phyloP scores from a whole-genome alignment of 2,797 vertebrate species.

The Rhabdophis nuchalis region DNA sequence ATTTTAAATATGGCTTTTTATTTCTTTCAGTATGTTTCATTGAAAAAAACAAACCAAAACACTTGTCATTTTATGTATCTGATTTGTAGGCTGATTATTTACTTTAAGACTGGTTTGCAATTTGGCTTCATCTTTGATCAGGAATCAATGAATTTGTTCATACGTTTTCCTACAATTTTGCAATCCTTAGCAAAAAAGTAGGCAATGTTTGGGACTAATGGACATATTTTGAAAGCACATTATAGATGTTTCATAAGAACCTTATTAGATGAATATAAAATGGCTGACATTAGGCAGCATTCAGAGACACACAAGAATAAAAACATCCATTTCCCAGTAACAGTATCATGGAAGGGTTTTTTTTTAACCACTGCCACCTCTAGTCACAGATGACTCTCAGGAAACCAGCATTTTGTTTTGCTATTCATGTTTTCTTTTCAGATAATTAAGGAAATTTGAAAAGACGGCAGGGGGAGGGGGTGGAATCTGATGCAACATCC shows the following conservation, averaged over 20 bases:
- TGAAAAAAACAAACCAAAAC: background rate
- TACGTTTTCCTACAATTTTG: background rate
- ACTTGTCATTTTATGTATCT: background rate
- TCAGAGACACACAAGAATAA: background rate
- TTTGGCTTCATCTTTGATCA: background rate
- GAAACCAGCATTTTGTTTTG: background rate
- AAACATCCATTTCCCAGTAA: background rate
- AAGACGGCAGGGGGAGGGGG: background rate
- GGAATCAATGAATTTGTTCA: background rate
- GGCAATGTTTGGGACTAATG: background rate
- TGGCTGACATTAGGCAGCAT: background rate
- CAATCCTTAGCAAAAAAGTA: background rate
- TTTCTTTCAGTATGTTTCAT: background rate
- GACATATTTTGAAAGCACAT: background rate
- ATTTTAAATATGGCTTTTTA: background rate
- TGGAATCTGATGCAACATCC: background rate
- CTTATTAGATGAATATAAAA: background rate
- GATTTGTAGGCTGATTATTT: background rate
- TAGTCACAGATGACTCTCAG: background rate
- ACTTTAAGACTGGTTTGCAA: background rate
- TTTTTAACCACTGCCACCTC: background rate
- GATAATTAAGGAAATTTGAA: background rate
- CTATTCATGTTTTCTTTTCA: background rate
- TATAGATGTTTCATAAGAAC: background rate
- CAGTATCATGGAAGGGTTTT: background rate